A percentile compares a stretch with the other conserved stretches of the same genome.
Conservation (phyloP, 2,113 vertebrate species). For the Toxostoma redivivum region DNA sequence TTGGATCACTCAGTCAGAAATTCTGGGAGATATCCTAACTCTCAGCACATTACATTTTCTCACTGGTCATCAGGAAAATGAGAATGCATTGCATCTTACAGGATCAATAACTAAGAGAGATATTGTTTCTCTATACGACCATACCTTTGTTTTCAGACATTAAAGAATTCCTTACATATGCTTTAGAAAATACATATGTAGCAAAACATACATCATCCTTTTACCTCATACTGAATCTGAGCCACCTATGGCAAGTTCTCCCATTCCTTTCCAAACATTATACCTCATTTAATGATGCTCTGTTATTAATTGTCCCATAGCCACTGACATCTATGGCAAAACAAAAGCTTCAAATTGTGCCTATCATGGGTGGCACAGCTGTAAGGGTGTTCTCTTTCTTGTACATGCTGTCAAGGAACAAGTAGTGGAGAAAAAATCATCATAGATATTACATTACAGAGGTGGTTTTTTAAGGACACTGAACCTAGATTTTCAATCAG, state of each 20-base stretch:
- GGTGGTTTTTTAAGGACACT: neutral
- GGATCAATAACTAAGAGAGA: neutral
- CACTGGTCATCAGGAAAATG: neutral
- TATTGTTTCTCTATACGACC: neutral
- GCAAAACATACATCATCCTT: neutral
- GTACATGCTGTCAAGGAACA: neutral
- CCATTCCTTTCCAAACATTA: neutral
- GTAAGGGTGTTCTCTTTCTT: neutral
- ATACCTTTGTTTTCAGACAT: neutral
- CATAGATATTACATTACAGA: neutral
- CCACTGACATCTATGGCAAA: neutral
- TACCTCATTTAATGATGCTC: neutral
- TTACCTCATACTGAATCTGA: neutral
- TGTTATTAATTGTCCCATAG: neutral
- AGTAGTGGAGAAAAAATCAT: accelerated
- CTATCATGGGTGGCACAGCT: neutral
- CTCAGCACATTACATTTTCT: neutral
- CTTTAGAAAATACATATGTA: neutral
- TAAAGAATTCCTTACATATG: neutral
- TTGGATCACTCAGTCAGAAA: neutral
- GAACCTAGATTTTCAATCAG: neutral
- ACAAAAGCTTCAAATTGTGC: neutral
- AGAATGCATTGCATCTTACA: neutral
- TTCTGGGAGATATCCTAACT: neutral
- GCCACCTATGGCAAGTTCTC: neutral